A percentile compares a stretch with the other conserved stretches of the same genome.
phyloP scores from a whole-genome alignment of 2,888 invertebrate genomes.

The Caenorhabditis panamensis region DNA sequence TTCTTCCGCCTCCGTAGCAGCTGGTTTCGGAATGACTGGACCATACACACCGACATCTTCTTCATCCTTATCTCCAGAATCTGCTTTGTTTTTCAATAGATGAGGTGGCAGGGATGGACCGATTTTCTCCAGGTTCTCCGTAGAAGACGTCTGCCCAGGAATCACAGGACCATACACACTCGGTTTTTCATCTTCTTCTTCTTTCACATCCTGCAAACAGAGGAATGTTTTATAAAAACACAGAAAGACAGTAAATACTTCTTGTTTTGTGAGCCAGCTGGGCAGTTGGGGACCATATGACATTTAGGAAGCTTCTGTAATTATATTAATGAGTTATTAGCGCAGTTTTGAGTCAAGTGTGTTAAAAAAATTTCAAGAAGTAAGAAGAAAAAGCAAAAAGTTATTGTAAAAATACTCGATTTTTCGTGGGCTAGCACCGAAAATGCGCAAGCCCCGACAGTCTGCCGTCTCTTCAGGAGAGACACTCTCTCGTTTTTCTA shows the following conservation, averaged over 20 bases:
- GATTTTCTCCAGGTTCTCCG: background rate
- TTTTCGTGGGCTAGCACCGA: too few species aligned
- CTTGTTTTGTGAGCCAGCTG: constrained; percentile 25
- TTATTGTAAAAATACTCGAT: too few species aligned
- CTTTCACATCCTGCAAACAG: background rate
- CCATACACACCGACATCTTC: constrained; percentile 8
- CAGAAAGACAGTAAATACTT: background rate
- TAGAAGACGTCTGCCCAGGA: background rate
- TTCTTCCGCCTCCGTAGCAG: background rate
- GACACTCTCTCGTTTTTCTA: too few species aligned
- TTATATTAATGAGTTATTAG: too few species aligned
- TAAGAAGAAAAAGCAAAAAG: too few species aligned
- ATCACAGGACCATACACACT: constrained; percentile 28
- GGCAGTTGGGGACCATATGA: constrained; percentile 52
- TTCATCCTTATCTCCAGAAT: constrained; percentile 11
- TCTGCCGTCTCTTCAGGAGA: too few species aligned
- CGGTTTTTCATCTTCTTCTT: constrained; percentile 8
- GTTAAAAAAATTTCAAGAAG: too few species aligned
- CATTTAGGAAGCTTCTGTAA: constrained; percentile 21
- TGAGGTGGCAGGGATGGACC: background rate
- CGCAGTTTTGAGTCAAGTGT: too few species aligned
- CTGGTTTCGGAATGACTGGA: constrained; percentile 17
- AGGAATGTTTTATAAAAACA: background rate
- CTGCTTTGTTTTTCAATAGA: background rate
- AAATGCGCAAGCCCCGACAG: too few species aligned